Conservation (phyloP, 2,888 invertebrate genomes). For the Andrena hattorfiana region DNA sequence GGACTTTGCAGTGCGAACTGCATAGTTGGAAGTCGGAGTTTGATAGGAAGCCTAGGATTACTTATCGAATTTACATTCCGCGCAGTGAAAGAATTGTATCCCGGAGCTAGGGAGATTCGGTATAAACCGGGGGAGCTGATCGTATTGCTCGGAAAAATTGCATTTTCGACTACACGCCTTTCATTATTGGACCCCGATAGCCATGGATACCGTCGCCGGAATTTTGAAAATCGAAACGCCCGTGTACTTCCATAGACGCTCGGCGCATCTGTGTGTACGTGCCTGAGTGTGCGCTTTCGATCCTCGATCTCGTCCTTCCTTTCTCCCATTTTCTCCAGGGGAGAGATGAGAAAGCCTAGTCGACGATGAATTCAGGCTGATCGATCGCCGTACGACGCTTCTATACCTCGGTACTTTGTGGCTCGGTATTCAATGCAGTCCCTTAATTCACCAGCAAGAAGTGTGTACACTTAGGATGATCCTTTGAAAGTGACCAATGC, state of each 20-base stretch:
- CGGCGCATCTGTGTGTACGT: not conserved
- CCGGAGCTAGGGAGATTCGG: slow-evolving; percentile 12
- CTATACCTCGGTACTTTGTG: slow-evolving; percentile 4
- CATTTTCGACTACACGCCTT: slow-evolving; percentile 39
- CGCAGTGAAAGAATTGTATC: slow-evolving; percentile 13
- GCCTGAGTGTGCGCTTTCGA: not conserved
- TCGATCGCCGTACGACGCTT: slow-evolving; percentile 25
- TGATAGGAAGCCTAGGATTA: slow-evolving; percentile 27
- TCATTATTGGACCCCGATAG: slow-evolving; percentile 41
- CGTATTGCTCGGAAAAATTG: slow-evolving; percentile 46
- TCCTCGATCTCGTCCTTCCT: slow-evolving; percentile 22
- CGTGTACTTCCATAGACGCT: not conserved
- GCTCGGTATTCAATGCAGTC: slow-evolving; percentile 13
- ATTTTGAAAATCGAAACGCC: slow-evolving; percentile 56
- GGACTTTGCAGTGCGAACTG: not conserved
- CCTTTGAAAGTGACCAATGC: not conserved
- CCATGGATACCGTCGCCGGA: not conserved
- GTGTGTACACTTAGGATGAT: not conserved
- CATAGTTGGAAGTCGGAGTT: not conserved
- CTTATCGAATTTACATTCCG: slow-evolving; percentile 38
- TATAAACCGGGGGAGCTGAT: slow-evolving; percentile 3
- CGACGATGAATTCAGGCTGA: slow-evolving; percentile 42
- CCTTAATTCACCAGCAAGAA: slow-evolving; percentile 16
- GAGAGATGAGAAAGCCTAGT: slow-evolving; percentile 43
- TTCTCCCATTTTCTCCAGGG: slow-evolving; percentile 38